phyloP scores from a whole-genome alignment of 2,113 vertebrate genomes.

The Mus musculus region GRCm39 chr12:91335501-91336000 shows the following conservation, averaged over 20 bases:
- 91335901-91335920: neutral
- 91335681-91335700: neutral
- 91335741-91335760: neutral
- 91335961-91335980: neutral
- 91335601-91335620: neutral
- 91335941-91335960: neutral
- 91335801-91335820: neutral
- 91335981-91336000: neutral
- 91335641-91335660: neutral
- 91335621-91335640: neutral
- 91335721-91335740: neutral
- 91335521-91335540: neutral
- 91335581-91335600: neutral
- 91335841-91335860: neutral
- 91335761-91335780: neutral
- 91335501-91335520: neutral
- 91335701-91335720: neutral
- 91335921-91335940: neutral
- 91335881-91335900: constrained; percentile 35
- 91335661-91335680: neutral
- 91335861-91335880: neutral
- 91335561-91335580: neutral
- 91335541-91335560: neutral
- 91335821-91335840: neutral
- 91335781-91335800: neutral